Percentiles rank a stretch among this genome's conserved stretches.
phyloP scores from a whole-genome alignment of 2,797 vertebrate species.

The Hydrolagus colliei region DNA sequence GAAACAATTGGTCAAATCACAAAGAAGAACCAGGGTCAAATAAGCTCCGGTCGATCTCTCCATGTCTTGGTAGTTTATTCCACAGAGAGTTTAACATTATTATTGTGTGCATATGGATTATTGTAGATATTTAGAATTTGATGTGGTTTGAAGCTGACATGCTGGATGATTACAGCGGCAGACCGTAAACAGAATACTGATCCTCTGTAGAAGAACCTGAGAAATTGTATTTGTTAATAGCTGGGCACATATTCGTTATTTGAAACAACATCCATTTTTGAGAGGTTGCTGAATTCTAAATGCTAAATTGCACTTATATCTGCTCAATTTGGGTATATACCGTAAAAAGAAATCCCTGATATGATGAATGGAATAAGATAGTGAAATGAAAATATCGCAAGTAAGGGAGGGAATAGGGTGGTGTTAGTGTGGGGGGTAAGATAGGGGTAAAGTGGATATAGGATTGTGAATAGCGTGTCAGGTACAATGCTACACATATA shows the following conservation, averaged over 20 bases:
- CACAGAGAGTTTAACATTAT: background rate
- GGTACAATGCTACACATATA: too few species aligned
- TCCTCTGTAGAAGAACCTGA: background rate
- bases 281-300: background rate
- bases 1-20: background rate
- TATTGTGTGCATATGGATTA: slow-evolving; percentile 14
- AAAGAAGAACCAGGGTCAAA: background rate
- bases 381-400: background rate
- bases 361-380: background rate
- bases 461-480: too few species aligned
- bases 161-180: background rate
- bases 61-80: background rate
- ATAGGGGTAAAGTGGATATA: too few species aligned
- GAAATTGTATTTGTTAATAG: slow-evolving; percentile 20
- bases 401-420: too few species aligned
- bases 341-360: background rate
- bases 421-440: too few species aligned
- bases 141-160: slow-evolving; percentile 3
- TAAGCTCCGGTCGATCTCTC: background rate
- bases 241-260: background rate
- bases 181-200: slow-evolving; percentile 16
- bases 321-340: background rate
- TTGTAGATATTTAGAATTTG: slow-evolving; percentile 20
- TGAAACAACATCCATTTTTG: background rate
- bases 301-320: background rate